These are phyloP conservation scores for Dasyurus viverrinus DNA, from an alignment of 2,113 vertebrate genomes.

Conservation along the genomic window DNA sequence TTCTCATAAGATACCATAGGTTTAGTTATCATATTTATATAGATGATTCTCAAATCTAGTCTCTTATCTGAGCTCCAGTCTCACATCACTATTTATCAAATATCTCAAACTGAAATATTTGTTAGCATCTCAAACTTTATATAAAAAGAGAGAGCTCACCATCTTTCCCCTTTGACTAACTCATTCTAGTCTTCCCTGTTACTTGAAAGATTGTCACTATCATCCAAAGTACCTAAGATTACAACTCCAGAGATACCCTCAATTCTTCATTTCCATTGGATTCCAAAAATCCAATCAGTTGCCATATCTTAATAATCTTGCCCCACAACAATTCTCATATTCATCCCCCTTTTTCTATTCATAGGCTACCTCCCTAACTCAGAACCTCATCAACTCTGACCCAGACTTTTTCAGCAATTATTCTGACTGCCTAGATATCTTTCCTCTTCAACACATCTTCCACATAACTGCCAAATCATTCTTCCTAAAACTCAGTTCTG, in stretches of 20 bases:
- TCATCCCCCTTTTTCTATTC: neutral
- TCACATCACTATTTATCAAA: neutral
- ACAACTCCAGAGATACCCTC: neutral
- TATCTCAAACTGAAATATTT: neutral
- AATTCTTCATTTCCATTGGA: neutral
- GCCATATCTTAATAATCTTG: neutral
- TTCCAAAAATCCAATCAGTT: neutral
- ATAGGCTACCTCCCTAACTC: neutral
- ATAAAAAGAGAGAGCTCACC: neutral
- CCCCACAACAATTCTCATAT: neutral
- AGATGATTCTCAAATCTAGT: neutral
- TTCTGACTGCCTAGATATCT: neutral
- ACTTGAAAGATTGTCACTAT: neutral
- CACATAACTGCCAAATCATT: neutral
- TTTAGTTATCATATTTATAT: neutral
- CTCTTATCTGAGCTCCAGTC: neutral
- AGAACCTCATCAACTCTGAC: neutral
- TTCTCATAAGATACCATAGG: neutral
- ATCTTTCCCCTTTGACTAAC: neutral
- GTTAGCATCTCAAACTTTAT: neutral
- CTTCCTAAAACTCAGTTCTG: neutral
- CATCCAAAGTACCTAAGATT: neutral
- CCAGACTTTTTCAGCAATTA: neutral
- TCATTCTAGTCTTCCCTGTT: neutral
- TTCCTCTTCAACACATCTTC: neutral